A percentile compares a stretch with the other conserved stretches of the same genome.
phyloP scores from a whole-genome alignment of 2,113 vertebrate species.

The Perccottus glenii region DNA sequence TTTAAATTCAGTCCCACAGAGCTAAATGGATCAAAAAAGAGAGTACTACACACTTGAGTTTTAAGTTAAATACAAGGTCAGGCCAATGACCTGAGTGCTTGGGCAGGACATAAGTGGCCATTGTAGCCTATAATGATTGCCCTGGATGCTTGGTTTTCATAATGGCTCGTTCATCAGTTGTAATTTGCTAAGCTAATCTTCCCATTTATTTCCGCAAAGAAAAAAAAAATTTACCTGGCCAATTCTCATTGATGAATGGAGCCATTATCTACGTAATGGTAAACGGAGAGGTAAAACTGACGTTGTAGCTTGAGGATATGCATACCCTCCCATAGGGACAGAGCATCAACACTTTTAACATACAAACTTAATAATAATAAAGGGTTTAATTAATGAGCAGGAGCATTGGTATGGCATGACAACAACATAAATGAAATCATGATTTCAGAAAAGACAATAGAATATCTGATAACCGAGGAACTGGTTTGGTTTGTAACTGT shows the following conservation, averaged over 20 bases:
- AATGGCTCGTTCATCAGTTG: slow-evolving; percentile 60
- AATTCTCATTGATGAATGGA: slow-evolving; percentile 60
- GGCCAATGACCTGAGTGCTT: slow-evolving; percentile 18
- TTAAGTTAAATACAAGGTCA: slow-evolving; percentile 25
- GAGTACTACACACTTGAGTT: not conserved
- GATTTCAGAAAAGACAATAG: too few species aligned
- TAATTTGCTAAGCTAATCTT: slow-evolving; percentile 64
- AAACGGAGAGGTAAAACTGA: slow-evolving; percentile 55
- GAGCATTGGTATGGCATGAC: too few species aligned
- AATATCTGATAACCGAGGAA: too few species aligned
- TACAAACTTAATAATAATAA: too few species aligned
- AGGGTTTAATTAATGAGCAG: too few species aligned
- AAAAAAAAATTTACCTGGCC: slow-evolving; percentile 43
- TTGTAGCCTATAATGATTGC: slow-evolving; percentile 19
- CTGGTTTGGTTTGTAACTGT: too few species aligned
- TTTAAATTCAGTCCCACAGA: too few species aligned
- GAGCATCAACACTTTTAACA: slow-evolving; percentile 31
- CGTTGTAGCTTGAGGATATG: slow-evolving; percentile 39
- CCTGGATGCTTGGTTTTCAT: slow-evolving; percentile 51
- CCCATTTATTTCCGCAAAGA: slow-evolving; percentile 53
- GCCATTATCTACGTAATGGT: slow-evolving; percentile 55
- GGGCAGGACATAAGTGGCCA: slow-evolving; percentile 26
- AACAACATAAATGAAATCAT: too few species aligned
- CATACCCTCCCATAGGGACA: slow-evolving; percentile 35
- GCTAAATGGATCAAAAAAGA: too few species aligned